phyloP scores from a whole-genome alignment of 2,797 vertebrate genomes.

The Prionace glauca region DNA sequence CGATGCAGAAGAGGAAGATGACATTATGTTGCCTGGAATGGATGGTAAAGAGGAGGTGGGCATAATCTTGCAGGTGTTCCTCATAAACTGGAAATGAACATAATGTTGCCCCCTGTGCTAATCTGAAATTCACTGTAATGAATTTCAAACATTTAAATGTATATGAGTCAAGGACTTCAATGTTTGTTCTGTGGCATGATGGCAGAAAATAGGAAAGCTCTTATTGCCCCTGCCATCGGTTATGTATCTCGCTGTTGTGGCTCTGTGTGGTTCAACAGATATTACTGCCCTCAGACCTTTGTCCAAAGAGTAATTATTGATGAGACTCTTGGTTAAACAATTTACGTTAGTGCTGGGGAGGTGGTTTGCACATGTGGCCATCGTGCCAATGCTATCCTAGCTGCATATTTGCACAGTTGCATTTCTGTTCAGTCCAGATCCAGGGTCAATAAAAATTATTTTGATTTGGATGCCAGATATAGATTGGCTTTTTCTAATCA shows the following conservation, averaged over 20 bases:
- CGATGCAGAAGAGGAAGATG: conserved; percentile 66
- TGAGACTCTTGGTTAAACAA: neutral
- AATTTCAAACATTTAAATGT: neutral
- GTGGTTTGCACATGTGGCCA: neutral
- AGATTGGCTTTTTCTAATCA: neutral
- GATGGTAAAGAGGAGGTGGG: conserved; percentile 93
- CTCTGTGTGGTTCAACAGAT: neutral
- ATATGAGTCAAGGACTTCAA: neutral
- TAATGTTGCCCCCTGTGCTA: neutral
- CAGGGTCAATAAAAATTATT: neutral
- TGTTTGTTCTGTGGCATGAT: neutral
- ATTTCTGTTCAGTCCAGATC: neutral
- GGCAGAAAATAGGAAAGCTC: neutral
- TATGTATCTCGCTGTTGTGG: neutral
- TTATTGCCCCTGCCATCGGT: neutral
- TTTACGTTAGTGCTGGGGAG: neutral
- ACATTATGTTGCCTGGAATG: conserved; percentile 94
- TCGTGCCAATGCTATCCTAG: neutral
- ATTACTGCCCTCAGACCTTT: neutral
- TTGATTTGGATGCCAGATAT: neutral
- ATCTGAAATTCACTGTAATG: neutral
- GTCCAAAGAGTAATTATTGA: neutral
- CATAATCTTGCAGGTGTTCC: neutral
- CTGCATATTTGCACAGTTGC: neutral
- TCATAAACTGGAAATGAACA: neutral